phyloP scores from a whole-genome alignment of 2,113 vertebrate species.

The Proterorhinus semilunaris region DNA sequence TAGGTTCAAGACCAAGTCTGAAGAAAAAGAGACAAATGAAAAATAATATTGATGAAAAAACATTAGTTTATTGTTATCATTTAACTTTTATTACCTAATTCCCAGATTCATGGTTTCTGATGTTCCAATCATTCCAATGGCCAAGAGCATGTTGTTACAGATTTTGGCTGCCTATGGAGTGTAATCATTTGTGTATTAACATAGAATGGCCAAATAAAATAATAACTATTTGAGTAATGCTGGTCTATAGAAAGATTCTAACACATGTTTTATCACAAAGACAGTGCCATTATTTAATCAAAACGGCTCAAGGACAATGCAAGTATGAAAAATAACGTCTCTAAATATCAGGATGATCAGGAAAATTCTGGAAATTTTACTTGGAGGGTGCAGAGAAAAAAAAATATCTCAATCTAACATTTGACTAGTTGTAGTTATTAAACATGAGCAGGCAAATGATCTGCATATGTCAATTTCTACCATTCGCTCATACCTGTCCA shows the following conservation, averaged over 20 bases:
- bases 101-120: slow-evolving; percentile 98
- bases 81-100: slow-evolving; percentile 81
- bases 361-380: no score
- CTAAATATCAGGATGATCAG: no score
- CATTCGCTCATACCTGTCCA: slow-evolving; percentile 82
- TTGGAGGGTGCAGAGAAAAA: no score
- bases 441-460: not conserved
- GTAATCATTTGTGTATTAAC: not conserved
- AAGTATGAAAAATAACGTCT: no score
- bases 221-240: no score
- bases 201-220: no score
- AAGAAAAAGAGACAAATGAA: slow-evolving; percentile 60
- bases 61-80: not conserved
- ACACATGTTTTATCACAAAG: no score
- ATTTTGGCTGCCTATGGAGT: slow-evolving; percentile 93
- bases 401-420: no score
- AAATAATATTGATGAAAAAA: not conserved
- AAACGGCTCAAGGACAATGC: no score
- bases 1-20: slow-evolving; percentile 97
- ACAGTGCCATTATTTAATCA: no score
- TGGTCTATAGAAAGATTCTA: no score
- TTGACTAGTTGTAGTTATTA: no score
- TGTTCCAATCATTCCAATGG: slow-evolving; percentile 97
- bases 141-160: slow-evolving; percentile 98
- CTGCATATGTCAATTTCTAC: not conserved